Percentiles rank a stretch among this genome's conserved stretches.
Conservation (phyloP, 2,888 invertebrate species). For the Exocentrus adspersus region DNA sequence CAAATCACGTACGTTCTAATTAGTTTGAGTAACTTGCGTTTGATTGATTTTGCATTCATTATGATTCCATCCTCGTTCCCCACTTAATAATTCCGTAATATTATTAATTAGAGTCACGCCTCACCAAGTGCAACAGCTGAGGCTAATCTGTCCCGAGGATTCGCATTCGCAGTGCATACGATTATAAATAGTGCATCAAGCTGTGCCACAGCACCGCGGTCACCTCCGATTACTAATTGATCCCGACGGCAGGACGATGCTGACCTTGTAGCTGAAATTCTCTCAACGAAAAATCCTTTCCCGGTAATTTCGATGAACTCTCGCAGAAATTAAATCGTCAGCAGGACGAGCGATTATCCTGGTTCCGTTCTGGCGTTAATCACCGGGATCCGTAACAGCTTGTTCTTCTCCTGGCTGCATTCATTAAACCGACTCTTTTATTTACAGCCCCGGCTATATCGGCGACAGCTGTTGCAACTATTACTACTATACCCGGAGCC, state of each 20-base stretch:
- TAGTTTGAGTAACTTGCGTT: no score
- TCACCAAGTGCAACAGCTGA: constrained; percentile 1
- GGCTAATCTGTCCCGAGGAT: no score
- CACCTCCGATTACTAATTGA: no score
- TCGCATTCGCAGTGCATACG: not conserved
- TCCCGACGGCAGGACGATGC: no score
- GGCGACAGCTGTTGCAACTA: not conserved
- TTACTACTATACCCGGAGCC: no score
- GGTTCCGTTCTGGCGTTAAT: not conserved
- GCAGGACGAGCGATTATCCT: not conserved
- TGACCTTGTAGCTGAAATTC: no score
- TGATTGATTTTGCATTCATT: no score
- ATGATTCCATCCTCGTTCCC: not conserved
- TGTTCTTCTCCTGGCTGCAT: constrained; percentile 1
- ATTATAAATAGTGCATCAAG: not conserved
- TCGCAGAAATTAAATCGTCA: not conserved
- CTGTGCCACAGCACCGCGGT: not conserved
- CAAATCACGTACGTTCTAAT: no score
- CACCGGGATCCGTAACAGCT: not conserved
- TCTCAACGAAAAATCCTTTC: no score
- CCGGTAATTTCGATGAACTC: not conserved
- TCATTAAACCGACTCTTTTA: not conserved
- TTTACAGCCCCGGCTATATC: not conserved
- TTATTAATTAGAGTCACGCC: not conserved
- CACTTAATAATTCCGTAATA: not conserved